phyloP scores from a whole-genome alignment of 2,113 vertebrate genomes.

The Bagarius yarrelli region DNA sequence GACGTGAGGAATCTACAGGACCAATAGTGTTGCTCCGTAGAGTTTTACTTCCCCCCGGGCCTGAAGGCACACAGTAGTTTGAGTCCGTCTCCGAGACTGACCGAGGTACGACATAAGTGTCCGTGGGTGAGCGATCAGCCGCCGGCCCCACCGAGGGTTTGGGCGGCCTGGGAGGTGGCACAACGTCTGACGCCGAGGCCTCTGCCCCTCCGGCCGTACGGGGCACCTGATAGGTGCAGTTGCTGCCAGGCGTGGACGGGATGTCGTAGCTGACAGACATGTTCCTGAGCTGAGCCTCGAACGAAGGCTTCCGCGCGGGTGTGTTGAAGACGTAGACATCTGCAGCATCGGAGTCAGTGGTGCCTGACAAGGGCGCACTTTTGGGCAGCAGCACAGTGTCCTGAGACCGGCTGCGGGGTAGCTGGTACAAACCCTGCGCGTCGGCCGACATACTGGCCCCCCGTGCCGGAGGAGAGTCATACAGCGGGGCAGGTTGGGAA shows the following conservation, averaged over 20 bases:
- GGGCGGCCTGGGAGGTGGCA: slow-evolving; percentile 91
- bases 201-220: slow-evolving; percentile 72
- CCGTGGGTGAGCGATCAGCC: slow-evolving; percentile 87
- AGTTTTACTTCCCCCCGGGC: slow-evolving; percentile 74
- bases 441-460: slow-evolving; percentile 75
- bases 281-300: slow-evolving; percentile 85
- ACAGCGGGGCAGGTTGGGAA: slow-evolving; percentile 66
- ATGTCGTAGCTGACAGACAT: slow-evolving; percentile 92
- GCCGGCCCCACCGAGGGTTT: slow-evolving; percentile 78
- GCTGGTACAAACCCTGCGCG: slow-evolving; percentile 78
- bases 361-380: slow-evolving; percentile 69
- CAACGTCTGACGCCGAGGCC: slow-evolving; percentile 75
- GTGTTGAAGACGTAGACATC: slow-evolving; percentile 87
- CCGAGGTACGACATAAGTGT: slow-evolving; percentile 76
- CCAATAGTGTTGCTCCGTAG: slow-evolving; percentile 90
- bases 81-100: slow-evolving; percentile 85
- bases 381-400: slow-evolving; percentile 85
- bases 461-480: slow-evolving; percentile 86
- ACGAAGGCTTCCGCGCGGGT: slow-evolving; percentile 72
- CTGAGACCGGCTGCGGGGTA: slow-evolving; percentile 92
- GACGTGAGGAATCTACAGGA: slow-evolving; percentile 81
- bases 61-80: slow-evolving; percentile 83
- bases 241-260: slow-evolving; percentile 87
- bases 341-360: slow-evolving; percentile 73
- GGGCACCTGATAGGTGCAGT: slow-evolving; percentile 88